These are phyloP conservation scores for Lonchura striata DNA, from an alignment of 2,113 vertebrate genomes.

Conservation along the genomic window DNA sequence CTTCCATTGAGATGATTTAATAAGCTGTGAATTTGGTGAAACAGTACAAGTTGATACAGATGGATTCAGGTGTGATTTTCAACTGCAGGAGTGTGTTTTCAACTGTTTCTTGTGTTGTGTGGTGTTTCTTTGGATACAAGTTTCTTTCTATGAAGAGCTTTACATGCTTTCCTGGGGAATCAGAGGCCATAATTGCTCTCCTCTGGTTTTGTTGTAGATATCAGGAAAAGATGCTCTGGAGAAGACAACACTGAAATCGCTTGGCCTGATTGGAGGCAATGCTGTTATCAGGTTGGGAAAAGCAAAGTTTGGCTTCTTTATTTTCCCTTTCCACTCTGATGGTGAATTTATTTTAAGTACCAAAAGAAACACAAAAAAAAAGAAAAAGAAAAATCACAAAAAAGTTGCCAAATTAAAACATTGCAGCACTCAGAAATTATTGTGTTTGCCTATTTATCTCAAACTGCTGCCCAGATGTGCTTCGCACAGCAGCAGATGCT, in stretches of 20 bases:
- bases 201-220: slow-evolving; percentile 70
- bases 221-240: slow-evolving; percentile 81
- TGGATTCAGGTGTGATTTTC: neutral
- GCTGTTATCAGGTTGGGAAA: slow-evolving; percentile 87
- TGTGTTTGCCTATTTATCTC: slow-evolving; percentile 55
- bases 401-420: neutral
- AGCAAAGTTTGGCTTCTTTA: neutral
- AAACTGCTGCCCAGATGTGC: slow-evolving; percentile 58
- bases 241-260: slow-evolving; percentile 84
- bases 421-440: neutral
- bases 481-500: slow-evolving; percentile 45
- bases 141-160: neutral
- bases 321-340: neutral
- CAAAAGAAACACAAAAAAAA: neutral
- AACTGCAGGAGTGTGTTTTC: neutral
- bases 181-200: neutral
- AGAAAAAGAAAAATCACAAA: neutral
- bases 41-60: neutral
- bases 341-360: slow-evolving; percentile 8
- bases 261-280: slow-evolving; percentile 90
- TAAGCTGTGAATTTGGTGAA: neutral
- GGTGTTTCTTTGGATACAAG: neutral
- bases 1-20: neutral
- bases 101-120: neutral
- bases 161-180: neutral